Conservation (phyloP, 2,113 vertebrate genomes). For the Leucosticte australis region DNA sequence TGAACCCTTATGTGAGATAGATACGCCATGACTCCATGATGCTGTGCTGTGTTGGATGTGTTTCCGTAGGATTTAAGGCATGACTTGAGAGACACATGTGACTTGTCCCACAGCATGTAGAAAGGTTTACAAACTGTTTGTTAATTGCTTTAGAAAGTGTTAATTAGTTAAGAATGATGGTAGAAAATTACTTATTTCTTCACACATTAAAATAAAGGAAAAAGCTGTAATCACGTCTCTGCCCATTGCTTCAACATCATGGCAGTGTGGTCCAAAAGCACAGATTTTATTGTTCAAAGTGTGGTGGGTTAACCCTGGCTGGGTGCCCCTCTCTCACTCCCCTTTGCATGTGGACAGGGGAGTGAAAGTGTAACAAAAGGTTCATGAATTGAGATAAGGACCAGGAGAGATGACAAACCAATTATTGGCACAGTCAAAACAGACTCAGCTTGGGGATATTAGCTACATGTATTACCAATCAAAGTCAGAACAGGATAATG, state of each 20-base stretch:
- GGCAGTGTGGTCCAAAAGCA: background rate
- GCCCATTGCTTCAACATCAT: background rate
- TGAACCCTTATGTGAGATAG: background rate
- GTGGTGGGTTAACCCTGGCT: background rate
- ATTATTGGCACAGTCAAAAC: too few relatives aligned
- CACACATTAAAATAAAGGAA: background rate
- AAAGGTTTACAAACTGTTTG: background rate
- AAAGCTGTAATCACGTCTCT: background rate
- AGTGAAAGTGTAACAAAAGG: background rate
- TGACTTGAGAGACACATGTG: rapidly evolving
- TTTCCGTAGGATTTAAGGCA: background rate
- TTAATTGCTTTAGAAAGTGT: background rate
- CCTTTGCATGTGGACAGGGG: background rate
- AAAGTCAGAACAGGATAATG: background rate
- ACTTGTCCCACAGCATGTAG: background rate
- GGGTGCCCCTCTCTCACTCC: background rate
- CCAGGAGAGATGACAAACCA: rapidly evolving
- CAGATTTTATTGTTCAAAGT: background rate
- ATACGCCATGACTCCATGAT: rapidly evolving
- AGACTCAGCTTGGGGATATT: background rate
- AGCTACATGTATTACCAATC: background rate
- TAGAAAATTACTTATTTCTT: background rate
- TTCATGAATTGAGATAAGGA: background rate
- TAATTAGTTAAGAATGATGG: background rate
- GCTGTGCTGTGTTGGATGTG: background rate